Base-by-base conservation (phyloP, 2,797 vertebrate genomes). In the Nothura maculosa region DNA sequence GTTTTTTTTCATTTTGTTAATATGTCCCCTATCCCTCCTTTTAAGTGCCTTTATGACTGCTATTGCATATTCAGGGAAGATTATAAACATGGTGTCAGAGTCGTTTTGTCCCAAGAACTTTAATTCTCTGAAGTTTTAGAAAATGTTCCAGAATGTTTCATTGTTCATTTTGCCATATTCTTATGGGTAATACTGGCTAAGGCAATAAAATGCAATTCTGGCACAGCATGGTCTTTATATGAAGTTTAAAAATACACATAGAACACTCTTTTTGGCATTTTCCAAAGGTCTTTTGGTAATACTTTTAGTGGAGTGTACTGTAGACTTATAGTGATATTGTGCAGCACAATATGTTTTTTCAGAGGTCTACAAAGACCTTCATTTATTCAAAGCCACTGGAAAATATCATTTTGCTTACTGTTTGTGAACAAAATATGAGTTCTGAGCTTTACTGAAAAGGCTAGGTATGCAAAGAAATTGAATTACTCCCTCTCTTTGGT, bases 151-250 rank as follows among this genome's bases (percentile, higher is more conserved):
- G 63, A 77, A 77, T 0, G 3, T 93, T 95, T 93, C 43, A 82
- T 93, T 96, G 60, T 90, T 94, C 85, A 28, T 92, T 96, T 93
- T 92, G 64, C 88, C 81, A 90, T 93, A 72, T 92, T 94, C 69
- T 87, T 87, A 61, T 87, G 87, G 84, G 30, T 76, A 70, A 57
- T 80, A 63, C 79, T 92, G 93, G 77, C 94, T 90, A 92, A 73
- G 47, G 77, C 80, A 90, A 55, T 89, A 85, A 96, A 95, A 92
- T 2, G 3, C 47, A 76, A 64, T 89, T 94, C 81, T 95, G 92
- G 91, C 89, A 86, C 52, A 74, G 45, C 34, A 16, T 89, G 57
- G 22, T 68, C 52, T 92, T 91, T 88, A 60, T 54, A 74, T 72
- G 88, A 94, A 87, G 32, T 48, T 83, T 95, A 94, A 93, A 94